Conservation (phyloP, 2,797 vertebrate species). For the Xenopus petersii region DNA sequence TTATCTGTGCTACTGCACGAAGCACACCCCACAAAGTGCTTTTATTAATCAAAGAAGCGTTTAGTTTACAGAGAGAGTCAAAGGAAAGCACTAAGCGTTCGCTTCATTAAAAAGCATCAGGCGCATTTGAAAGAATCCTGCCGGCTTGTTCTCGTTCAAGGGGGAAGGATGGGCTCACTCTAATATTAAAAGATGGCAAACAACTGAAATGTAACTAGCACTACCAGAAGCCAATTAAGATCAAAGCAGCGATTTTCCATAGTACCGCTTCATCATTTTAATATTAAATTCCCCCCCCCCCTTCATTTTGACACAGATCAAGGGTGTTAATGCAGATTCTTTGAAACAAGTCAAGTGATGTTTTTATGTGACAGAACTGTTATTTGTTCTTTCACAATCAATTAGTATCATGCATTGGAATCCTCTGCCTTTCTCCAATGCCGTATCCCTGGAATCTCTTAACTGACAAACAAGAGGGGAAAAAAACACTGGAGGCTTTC, state of each 20-base stretch:
- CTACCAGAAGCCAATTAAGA: conserved; percentile 65
- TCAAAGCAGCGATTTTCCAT: conserved; percentile 60
- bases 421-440: conserved; percentile 38
- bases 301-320: conserved; percentile 61
- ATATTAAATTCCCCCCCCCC: conserved; percentile 57
- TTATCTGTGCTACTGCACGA: conserved; percentile 48
- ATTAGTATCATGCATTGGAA: conserved; percentile 58
- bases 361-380: conserved; percentile 61
- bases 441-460: conserved; percentile 28
- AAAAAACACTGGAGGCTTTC: conserved; percentile 31
- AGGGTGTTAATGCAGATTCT: conserved; percentile 64
- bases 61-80: conserved; percentile 55
- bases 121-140: conserved; percentile 47
- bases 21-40: conserved; percentile 52
- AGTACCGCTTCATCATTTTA: conserved; percentile 59
- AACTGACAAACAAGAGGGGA: conserved; percentile 33
- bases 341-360: conserved; percentile 62
- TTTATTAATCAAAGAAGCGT: conserved; percentile 58
- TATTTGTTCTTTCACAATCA: conserved; percentile 68
- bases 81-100: conserved; percentile 54
- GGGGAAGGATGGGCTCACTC: conserved; percentile 41
- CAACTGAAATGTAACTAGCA: conserved; percentile 59
- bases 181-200: conserved; percentile 58
- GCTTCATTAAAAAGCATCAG: conserved; percentile 60
- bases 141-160: conserved; percentile 47